phyloP scores from a whole-genome alignment of 2,113 vertebrate genomes.

The Microtus montanus region DNA sequence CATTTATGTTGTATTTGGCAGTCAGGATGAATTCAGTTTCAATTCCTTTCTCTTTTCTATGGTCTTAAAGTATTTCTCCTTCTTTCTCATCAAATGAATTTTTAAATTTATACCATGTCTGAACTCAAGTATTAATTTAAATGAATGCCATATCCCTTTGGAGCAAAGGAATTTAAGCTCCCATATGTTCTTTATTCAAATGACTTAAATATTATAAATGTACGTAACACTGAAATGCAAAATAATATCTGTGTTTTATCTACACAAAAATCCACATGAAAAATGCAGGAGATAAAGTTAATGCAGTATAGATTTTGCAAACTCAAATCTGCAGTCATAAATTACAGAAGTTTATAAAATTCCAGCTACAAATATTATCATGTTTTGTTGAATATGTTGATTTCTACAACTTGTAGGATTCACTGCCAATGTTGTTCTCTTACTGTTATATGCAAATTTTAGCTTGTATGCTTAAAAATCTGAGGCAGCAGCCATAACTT shows the following conservation, averaged over 20 bases:
- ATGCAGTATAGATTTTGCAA: slow-evolving; percentile 49
- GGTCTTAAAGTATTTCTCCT: slow-evolving; percentile 67
- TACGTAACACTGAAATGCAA: slow-evolving; percentile 61
- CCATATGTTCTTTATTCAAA: slow-evolving; percentile 67
- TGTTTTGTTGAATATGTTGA: neutral
- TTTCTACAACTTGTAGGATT: slow-evolving; percentile 1
- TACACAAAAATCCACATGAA: slow-evolving; percentile 61
- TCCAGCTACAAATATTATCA: slow-evolving; percentile 60
- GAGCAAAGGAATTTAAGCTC: slow-evolving; percentile 56
- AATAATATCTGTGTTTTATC: slow-evolving; percentile 70
- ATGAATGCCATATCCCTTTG: slow-evolving; percentile 63
- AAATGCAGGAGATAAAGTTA: slow-evolving; percentile 72
- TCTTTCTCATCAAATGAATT: slow-evolving; percentile 63
- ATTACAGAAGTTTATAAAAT: slow-evolving; percentile 68
- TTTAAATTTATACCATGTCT: slow-evolving; percentile 69
- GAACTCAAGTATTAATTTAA: slow-evolving; percentile 78
- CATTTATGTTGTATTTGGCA: slow-evolving; percentile 18
- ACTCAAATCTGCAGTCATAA: slow-evolving; percentile 46
- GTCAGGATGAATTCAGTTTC: neutral
- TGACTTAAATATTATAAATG: slow-evolving; percentile 64
- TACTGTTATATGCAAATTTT: slow-evolving; percentile 41
- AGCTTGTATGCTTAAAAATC: neutral
- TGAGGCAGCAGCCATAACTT: neutral
- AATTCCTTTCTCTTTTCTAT: slow-evolving; percentile 52
- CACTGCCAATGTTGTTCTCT: slow-evolving; percentile 57